These are phyloP conservation scores for Drosophila insularis DNA, from an alignment of 1,140 invertebrate genomes.

Conservation along the genomic window DNA sequence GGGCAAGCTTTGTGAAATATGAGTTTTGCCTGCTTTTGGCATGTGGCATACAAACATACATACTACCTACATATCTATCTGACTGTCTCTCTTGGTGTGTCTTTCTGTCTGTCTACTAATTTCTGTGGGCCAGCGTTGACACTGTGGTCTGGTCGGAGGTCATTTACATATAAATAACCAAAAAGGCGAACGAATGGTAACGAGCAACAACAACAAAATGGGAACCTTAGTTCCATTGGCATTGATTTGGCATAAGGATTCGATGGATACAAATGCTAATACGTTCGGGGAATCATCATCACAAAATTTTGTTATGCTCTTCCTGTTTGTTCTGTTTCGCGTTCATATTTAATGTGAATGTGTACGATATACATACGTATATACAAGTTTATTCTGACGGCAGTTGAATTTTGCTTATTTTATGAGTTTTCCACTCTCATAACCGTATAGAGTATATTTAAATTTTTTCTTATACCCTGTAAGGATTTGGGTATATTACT, in stretches of 20 bases:
- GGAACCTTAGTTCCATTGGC: slow-evolving; percentile 9
- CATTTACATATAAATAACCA: slow-evolving; percentile 76
- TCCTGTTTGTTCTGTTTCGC: slow-evolving; percentile 9
- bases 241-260: slow-evolving; percentile 65
- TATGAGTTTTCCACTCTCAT: slow-evolving; percentile 30
- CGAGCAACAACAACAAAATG: slow-evolving; percentile 1
- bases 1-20: slow-evolving; percentile 53
- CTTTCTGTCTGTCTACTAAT: slow-evolving; percentile 41
- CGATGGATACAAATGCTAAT: slow-evolving; percentile 49
- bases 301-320: slow-evolving; percentile 24
- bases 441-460: slow-evolving; percentile 29
- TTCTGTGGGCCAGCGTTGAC: slow-evolving; percentile 19
- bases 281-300: slow-evolving; percentile 41
- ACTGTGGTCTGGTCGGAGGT: slow-evolving; percentile 20
- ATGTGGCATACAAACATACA: slow-evolving; percentile 13
- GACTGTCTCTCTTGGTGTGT: neutral
- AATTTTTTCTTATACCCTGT: slow-evolving; percentile 35
- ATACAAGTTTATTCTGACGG: neutral
- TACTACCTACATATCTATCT: neutral
- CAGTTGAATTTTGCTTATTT: slow-evolving; percentile 27
- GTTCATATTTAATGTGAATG: slow-evolving; percentile 35
- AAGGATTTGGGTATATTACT: neutral
- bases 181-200: slow-evolving; percentile 32
- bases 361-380: neutral
- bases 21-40: slow-evolving; percentile 39